Evolutionary conservation across 1,140 invertebrate genomes (phyloP), one percentile per base, ranked within the genome.

Genomic region (Atta cephalotes): DNA sequence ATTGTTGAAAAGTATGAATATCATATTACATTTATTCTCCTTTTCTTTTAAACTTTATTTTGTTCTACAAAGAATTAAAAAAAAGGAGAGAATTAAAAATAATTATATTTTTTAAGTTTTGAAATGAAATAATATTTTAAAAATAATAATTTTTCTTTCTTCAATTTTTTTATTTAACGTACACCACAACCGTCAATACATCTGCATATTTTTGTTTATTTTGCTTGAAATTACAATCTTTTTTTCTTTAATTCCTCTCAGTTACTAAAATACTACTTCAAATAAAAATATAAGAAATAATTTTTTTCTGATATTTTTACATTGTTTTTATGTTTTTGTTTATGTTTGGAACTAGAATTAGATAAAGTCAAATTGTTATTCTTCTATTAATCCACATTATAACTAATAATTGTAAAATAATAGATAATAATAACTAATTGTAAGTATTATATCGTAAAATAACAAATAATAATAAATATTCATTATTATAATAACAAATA

Each of bases 1-100:
- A 31, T 78, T 39, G 58, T 51, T 65, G 31, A 10, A 45, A 65
- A 62, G n/a, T 66, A 65, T 45, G 35, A 62, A 62, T 62, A 39
- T 2, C 53, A 58, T 45, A 45, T 79, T 65, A 49, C 12, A 31
- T 0, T 65, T 10, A n/a, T 60, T 60, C n/a, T 58, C 0, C 14
- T 76, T 76, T 76, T 76, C 18, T 49, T 49, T 51, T 3, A 25
- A 12, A 14, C 0, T 35, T 25, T 60, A 12, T 60, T 76, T 6
- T 25, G 1, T 16, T 76, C n/a, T 28, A 7, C 0, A 16, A 12
- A 53, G 12, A n/a, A 58, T 60, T 21, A n/a, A 60, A 60, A 25
- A 21, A 7, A 39, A 21, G 1, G 18, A 39, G 14, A 60, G 3
- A 21, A 39, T 45, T 58, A 39, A 74, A 58, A 58, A 60, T 35